Base-by-base conservation (phyloP, 2,888 invertebrate genomes). In the Nemurella pictetii region DNA sequence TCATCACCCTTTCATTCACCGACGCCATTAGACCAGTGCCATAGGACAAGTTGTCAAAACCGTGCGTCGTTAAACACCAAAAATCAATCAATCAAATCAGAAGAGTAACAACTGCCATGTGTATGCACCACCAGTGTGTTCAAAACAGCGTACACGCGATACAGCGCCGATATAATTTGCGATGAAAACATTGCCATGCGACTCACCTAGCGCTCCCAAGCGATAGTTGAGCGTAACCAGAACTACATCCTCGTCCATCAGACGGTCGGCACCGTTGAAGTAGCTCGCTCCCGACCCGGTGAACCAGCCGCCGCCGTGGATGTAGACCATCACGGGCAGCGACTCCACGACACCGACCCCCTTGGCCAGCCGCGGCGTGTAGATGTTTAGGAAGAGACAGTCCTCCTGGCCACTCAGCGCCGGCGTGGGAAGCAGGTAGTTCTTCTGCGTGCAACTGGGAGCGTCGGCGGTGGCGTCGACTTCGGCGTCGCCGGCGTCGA, bases 291-390 rank as follows among this genome's bases (percentile, higher is more conserved):
- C 90, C 0, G 90, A 88, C 7, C 92, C 92, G 4, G 91, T 89
- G 86, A 92, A 91, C 88, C 91, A 92, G 15, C 91, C 92, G 0
- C 92, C 92, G 74, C 92, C 92, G 87, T 92, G 91, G 85, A 92
- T 91, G 85, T 91, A 92, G 0, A 92, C 90, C 91, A 93, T 91
- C 0, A 92, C 92, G 3, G 82, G 82, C 82, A 82, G 25, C 28
- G 4, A 0, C 29, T 12, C 28, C 28, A 28, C 20, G 3, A 3
- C 72, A 72, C 2, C 82, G 28, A 5, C 55, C 82, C 55, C 55
- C 12, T 27, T 3, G 0, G 75, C 9, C 75, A 75, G 28, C 86
- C 88, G 86, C 0, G 91, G 92, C 1, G 91, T 90, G 87, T 91
- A 92, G 0, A 92, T 89, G 87, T 92, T 92, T 32, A 92, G 86